Evolutionary conservation across 2,797 vertebrate species (phyloP), one percentile per base, ranked within the genome.

Genomic region (Acanthurus lineatus): DNA sequence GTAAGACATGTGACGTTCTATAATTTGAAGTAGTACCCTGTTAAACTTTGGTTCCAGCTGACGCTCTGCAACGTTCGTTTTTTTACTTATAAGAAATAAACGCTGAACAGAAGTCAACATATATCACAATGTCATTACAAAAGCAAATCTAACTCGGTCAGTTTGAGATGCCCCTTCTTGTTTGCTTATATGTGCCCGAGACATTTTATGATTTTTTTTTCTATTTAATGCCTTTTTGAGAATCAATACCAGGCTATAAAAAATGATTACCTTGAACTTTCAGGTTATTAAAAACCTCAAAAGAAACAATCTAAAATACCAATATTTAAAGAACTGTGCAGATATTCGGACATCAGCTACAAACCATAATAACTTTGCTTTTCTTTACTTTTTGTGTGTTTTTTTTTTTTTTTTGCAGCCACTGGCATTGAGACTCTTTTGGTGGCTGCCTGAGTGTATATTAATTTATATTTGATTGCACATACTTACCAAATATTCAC

Each of bases 401-500:
- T 69, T 44, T 3, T 52, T 59, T 60, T 45, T 54, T 14, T 16
- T 64, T 63, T 22, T 72, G n/a, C 17, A 72, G 22, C 60, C 32
- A 2, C 40, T 51, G 66, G 35, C 16, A 25, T 63, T 52, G 32
- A 66, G 22, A 38, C 7, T 44, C 35, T 53, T 28, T 52, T 57
- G 32, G 77, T 20, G 38, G 57, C 48, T 77, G 40, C 51, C 35
- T n/a, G 20, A 6, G 32, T 47, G 40, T 32, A 35, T 35, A 16
- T 65, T 9, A 8, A 5, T 54, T 14, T 47, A 17, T 51, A 67
- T 51, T 17, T 1, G 0, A 14, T 56, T 51, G 25, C 58, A 62
- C 54, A 75, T 42, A 53, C 22, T 10, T 5, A 47, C n/a, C 28
- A 38, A 44, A 52, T 64, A 82, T 48, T 70, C 61, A 57, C n/a